Conservation (phyloP, 2,113 vertebrate species). For the Thermophis baileyi region DNA sequence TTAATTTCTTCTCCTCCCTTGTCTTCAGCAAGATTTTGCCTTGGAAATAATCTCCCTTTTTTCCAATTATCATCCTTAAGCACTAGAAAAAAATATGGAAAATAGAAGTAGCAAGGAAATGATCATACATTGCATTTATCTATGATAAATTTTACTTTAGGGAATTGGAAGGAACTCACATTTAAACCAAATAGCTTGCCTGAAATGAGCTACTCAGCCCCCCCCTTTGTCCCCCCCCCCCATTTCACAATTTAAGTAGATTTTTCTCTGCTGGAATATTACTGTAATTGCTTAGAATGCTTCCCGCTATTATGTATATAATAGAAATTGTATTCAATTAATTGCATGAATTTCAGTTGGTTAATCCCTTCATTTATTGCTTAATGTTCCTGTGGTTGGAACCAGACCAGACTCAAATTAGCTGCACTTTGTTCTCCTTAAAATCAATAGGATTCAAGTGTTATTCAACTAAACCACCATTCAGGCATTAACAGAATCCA, state of each 20-base stretch:
- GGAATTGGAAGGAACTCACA: constrained; percentile 14
- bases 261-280: background rate
- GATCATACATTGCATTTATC: background rate
- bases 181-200: background rate
- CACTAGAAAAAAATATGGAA: constrained; percentile 2
- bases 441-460: background rate
- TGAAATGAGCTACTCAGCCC: background rate
- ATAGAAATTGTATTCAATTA: background rate
- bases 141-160: constrained; percentile 5
- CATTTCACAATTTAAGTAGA: background rate
- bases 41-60: constrained; percentile 4
- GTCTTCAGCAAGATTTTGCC: background rate
- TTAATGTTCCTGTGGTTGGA: background rate
- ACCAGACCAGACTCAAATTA: background rate
- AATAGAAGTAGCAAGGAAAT: background rate
- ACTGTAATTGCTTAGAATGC: constrained; percentile 2
- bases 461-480: background rate
- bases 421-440: background rate
- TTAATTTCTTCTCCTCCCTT: background rate
- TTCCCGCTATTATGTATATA: constrained; percentile 25
- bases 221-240: background rate
- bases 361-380: background rate
- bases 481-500: background rate
- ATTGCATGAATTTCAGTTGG: background rate
- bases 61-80: constrained; percentile 1